phyloP scores from a whole-genome alignment of 2,888 invertebrate genomes.

The Lepidochrysops patricia region DNA sequence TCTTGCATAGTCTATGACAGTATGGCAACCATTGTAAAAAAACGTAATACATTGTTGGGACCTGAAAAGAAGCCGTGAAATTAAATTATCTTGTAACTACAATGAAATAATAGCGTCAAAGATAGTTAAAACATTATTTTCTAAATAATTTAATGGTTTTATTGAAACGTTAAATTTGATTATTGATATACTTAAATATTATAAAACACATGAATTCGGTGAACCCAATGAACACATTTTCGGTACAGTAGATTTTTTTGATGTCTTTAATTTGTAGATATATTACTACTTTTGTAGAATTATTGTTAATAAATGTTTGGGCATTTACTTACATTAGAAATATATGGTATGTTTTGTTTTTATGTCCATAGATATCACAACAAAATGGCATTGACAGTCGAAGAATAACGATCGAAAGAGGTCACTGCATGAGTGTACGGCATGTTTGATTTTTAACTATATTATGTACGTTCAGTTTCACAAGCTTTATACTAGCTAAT shows the following conservation, averaged over 20 bases:
- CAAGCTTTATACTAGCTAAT: slow-evolving; percentile 35
- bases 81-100: neutral
- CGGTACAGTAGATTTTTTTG: slow-evolving; percentile 38
- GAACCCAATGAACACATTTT: slow-evolving; percentile 35
- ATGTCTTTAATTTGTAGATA: neutral
- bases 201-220: neutral
- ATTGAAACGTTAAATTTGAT: neutral
- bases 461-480: slow-evolving; percentile 1
- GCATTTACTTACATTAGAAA: neutral
- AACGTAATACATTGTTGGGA: slow-evolving; percentile 1
- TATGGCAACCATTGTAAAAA: neutral
- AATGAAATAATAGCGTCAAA: neutral
- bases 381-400: slow-evolving; percentile 54
- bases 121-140: neutral
- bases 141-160: too few species aligned
- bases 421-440: slow-evolving; percentile 38
- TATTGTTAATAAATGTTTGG: neutral
- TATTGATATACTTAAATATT: too few species aligned
- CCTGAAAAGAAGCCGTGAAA: slow-evolving; percentile 1
- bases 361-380: slow-evolving; percentile 16
- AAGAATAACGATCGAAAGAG: slow-evolving; percentile 50
- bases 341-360: slow-evolving; percentile 16
- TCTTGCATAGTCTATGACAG: neutral
- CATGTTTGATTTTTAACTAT: slow-evolving; percentile 19
- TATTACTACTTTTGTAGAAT: neutral